Evolutionary conservation across 2,113 vertebrate species (phyloP).

Genomic region (Todiramphus chloris): DNA sequence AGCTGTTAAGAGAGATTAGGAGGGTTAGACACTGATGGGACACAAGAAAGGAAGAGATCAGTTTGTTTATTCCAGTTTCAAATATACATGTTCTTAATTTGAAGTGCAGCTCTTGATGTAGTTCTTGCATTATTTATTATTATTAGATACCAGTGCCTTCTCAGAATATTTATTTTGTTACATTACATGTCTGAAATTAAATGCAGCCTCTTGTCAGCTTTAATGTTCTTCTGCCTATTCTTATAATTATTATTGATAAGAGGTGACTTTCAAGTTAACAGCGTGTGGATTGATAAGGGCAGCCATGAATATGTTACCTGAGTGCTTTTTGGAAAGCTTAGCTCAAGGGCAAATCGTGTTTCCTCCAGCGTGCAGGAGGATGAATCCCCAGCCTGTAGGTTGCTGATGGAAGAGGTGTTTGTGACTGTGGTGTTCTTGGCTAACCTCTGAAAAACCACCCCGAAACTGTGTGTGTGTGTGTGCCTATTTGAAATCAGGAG

Average conservation of each 20-base stretch:
- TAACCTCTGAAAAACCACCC: background rate
- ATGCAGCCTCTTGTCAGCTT: background rate
- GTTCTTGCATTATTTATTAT: slow-evolving; percentile 44
- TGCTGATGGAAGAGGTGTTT: background rate
- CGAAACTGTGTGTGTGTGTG: fast-evolving
- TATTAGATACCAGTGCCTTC: background rate
- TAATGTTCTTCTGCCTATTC: slow-evolving; percentile 28
- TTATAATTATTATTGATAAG: slow-evolving; percentile 19
- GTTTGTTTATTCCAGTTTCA: slow-evolving; percentile 41
- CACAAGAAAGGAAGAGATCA: background rate
- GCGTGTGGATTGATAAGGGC: background rate
- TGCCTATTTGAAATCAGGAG: background rate
- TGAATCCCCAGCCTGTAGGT: background rate
- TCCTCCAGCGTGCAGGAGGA: background rate
- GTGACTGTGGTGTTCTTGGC: background rate
- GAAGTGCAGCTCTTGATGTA: background rate
- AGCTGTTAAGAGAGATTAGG: background rate
- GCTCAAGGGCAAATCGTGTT: background rate
- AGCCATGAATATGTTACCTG: background rate
- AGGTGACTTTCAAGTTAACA: slow-evolving; percentile 43
- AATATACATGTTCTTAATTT: slow-evolving; percentile 15
- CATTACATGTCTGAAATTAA: slow-evolving; percentile 44
- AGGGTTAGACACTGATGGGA: background rate
- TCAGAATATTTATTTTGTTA: slow-evolving; percentile 38
- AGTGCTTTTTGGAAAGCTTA: background rate